phyloP scores from a whole-genome alignment of 1,140 invertebrate genomes.

The Hypothenemus hampei region DNA sequence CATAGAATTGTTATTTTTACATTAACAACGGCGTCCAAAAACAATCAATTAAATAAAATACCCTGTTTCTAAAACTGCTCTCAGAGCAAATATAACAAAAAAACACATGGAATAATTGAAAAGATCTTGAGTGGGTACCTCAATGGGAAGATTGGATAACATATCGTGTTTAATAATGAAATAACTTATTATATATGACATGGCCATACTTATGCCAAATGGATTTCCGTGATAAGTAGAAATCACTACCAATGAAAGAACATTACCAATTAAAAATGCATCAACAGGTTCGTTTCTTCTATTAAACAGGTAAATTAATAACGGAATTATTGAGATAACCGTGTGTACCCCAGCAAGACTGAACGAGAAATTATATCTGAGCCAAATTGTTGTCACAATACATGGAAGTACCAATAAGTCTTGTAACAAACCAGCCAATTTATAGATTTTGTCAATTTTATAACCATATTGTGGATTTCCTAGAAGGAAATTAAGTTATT shows the following conservation, averaged over 20 bases:
- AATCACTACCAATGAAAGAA: slow-evolving; percentile 9
- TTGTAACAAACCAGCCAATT: slow-evolving; percentile 18
- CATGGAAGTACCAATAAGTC: slow-evolving; percentile 28
- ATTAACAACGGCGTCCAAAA: too few relatives aligned
- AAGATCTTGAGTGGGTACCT: slow-evolving; percentile 27
- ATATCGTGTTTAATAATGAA: slow-evolving; percentile 24
- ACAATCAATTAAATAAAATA: slow-evolving; percentile 1
- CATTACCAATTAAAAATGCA: slow-evolving; percentile 12
- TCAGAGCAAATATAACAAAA: slow-evolving; percentile 27
- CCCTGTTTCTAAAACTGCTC: slow-evolving; percentile 12
- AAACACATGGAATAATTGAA: slow-evolving; percentile 32
- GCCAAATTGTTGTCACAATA: slow-evolving; percentile 21
- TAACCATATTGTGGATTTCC: slow-evolving; percentile 28
- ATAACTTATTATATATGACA: slow-evolving; percentile 26
- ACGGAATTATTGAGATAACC: slow-evolving; percentile 12
- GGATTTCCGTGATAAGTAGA: slow-evolving; percentile 23
- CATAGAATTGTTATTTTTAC: too few relatives aligned
- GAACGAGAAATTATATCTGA: slow-evolving; percentile 24
- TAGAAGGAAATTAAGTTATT: slow-evolving; percentile 9
- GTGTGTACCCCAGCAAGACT: slow-evolving; percentile 14
- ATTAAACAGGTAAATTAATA: slow-evolving; percentile 20
- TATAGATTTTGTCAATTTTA: slow-evolving; percentile 16
- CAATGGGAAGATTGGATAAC: slow-evolving; percentile 9
- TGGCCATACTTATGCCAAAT: slow-evolving; percentile 21
- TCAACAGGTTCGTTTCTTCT: slow-evolving; percentile 13